These are phyloP conservation scores for Habropoda laboriosa DNA, from an alignment of 1,140 invertebrate species.

Conservation along the genomic window DNA sequence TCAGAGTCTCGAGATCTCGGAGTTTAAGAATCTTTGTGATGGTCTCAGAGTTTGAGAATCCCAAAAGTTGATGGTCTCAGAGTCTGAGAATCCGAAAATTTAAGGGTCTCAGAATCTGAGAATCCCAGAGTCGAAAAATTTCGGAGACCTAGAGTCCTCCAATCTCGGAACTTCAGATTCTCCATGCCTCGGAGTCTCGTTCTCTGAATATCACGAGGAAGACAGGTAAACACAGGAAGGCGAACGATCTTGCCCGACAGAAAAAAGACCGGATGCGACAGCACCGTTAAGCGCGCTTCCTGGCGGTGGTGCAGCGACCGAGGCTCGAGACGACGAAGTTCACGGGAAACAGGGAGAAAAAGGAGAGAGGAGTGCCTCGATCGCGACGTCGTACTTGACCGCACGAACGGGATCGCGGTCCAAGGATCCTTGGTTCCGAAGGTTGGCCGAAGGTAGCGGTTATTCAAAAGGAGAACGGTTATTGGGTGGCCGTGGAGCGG, in stretches of 20 bases:
- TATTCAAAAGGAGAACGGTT: conserved; percentile 59
- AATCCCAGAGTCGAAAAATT: no score
- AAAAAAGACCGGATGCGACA: neutral
- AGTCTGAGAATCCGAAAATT: no score
- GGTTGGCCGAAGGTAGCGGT: conserved; percentile 67
- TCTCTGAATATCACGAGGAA: no score
- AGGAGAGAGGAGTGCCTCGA: neutral
- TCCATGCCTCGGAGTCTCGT: no score
- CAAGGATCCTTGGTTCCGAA: conserved; percentile 61
- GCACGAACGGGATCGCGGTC: conserved; percentile 54
- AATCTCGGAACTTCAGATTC: no score
- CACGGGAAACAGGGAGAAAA: neutral
- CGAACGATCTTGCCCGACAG: neutral
- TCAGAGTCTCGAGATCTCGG: no score
- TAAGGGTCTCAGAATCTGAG: no score
- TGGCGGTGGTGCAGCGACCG: neutral
- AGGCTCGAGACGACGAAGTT: neutral
- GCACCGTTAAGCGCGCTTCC: neutral
- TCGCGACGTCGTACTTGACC: conserved; percentile 37
- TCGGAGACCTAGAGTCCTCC: no score
- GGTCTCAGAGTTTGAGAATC: no score
- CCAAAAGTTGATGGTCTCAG: no score
- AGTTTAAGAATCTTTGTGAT: no score
- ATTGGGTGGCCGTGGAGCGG: conserved; percentile 53
- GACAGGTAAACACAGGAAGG: neutral